phyloP scores from a whole-genome alignment of 2,113 vertebrate species.

The Ornithorhynchus anatinus region DNA sequence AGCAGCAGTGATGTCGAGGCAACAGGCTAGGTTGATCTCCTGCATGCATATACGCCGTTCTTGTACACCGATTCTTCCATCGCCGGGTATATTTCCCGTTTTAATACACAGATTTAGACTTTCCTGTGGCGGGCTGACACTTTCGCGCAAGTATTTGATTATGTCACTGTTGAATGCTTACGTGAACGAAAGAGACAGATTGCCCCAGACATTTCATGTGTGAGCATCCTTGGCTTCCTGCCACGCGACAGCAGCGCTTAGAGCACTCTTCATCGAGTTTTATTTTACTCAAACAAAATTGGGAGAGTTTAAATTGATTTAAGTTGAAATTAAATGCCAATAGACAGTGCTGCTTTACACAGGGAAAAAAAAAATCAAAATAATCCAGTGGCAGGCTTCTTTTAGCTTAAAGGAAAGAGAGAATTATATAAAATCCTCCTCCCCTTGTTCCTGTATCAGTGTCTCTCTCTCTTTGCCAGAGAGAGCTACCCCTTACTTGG shows the following conservation, averaged over 20 bases:
- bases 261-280: slow-evolving; percentile 1
- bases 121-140: neutral
- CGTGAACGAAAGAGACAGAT: slow-evolving; percentile 14
- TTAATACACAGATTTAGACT: slow-evolving; percentile 34
- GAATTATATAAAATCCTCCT: neutral
- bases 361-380: neutral
- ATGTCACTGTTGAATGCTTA: neutral
- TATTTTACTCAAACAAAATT: slow-evolving; percentile 20
- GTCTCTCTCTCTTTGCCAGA: neutral
- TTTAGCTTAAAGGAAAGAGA: slow-evolving; percentile 29
- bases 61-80: neutral
- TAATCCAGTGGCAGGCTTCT: slow-evolving; percentile 15
- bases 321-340: slow-evolving; percentile 24
- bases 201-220: neutral
- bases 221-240: neutral
- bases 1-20: slow-evolving; percentile 22
- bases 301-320: slow-evolving; percentile 24
- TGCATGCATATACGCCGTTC: neutral
- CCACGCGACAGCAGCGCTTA: neutral
- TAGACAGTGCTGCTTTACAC: slow-evolving; percentile 25
- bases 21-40: slow-evolving; percentile 16
- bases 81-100: slow-evolving; percentile 31
- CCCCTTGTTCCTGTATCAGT: neutral
- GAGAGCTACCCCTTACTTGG: neutral
- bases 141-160: slow-evolving; percentile 2